A percentile compares a stretch with the other conserved stretches of the same genome.
Conservation (phyloP, 2,797 vertebrate species). For the Notoglanidium macrostoma region DNA sequence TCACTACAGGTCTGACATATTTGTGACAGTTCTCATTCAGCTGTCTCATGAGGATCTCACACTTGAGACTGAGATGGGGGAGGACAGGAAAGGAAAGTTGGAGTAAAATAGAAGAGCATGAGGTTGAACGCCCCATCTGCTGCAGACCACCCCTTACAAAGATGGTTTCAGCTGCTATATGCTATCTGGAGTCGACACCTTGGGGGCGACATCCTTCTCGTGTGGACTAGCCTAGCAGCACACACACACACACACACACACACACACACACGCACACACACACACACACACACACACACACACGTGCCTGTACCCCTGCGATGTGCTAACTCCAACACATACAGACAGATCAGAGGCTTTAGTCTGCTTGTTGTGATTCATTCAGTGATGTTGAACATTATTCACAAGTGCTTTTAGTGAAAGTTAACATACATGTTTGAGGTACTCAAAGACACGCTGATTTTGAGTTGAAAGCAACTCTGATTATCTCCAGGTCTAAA, state of each 20-base stretch:
- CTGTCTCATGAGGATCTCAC: constrained; percentile 54
- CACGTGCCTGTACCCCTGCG: constrained; percentile 7
- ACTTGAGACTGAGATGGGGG: constrained; percentile 26
- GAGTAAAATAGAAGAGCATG: constrained; percentile 45
- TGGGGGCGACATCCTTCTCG: constrained; percentile 42
- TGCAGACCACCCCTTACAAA: constrained; percentile 54
- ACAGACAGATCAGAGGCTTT: constrained; percentile 36
- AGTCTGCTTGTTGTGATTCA: constrained; percentile 29
- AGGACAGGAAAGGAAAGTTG: neutral
- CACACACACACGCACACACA: neutral
- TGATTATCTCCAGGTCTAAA: constrained; percentile 27
- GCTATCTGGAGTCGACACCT: constrained; percentile 36
- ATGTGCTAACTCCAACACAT: constrained; percentile 38
- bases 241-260: too few species aligned
- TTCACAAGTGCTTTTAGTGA: constrained; percentile 23
- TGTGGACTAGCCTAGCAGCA: constrained; percentile 16
- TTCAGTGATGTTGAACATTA: constrained; percentile 17
- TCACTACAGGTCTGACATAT: constrained; percentile 26
- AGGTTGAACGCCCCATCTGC: constrained; percentile 63
- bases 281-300: constrained; percentile 8
- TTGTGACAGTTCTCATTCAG: constrained; percentile 45
- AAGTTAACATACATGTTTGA: constrained; percentile 24
- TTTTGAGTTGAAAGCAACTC: constrained; percentile 26
- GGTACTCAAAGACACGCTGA: neutral
- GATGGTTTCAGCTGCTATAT: constrained; percentile 42